phyloP scores from a whole-genome alignment of 2,797 vertebrate genomes.

The Hypotaenidia philippensis region DNA sequence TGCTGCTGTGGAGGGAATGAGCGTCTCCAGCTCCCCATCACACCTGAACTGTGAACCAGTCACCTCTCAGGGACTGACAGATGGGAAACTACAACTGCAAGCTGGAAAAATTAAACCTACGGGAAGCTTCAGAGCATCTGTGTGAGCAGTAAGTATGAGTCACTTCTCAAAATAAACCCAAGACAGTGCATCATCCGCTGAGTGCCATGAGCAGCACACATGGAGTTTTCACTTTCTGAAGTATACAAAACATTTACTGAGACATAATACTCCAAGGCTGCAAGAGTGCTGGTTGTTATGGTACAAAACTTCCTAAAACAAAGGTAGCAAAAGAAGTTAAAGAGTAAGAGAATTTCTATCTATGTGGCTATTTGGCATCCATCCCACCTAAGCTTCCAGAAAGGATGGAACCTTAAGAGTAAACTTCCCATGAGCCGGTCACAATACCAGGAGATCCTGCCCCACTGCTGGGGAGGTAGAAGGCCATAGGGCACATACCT shows the following conservation, averaged over 20 bases:
- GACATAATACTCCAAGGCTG: not conserved
- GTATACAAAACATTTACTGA: not conserved
- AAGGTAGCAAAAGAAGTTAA: not conserved
- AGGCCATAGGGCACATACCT: not conserved
- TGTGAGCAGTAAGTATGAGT: not conserved
- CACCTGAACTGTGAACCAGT: not conserved
- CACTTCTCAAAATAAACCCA: not conserved
- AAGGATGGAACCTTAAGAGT: not conserved
- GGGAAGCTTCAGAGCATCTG: not conserved
- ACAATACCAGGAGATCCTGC: not conserved
- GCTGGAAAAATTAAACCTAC: not conserved
- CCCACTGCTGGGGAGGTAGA: accelerated
- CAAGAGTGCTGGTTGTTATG: not conserved
- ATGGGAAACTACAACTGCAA: not conserved
- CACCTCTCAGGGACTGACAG: not conserved
- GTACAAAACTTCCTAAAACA: not conserved
- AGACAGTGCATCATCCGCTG: not conserved
- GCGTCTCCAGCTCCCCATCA: accelerated
- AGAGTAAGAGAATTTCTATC: not conserved
- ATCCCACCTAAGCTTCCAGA: not conserved
- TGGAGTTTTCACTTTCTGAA: too few relatives aligned
- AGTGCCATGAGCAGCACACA: not conserved
- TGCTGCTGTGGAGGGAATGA: not conserved
- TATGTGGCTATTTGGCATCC: not conserved
- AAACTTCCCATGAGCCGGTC: not conserved